phyloP scores from a whole-genome alignment of 2,113 vertebrate species.

The Egretta garzetta region DNA sequence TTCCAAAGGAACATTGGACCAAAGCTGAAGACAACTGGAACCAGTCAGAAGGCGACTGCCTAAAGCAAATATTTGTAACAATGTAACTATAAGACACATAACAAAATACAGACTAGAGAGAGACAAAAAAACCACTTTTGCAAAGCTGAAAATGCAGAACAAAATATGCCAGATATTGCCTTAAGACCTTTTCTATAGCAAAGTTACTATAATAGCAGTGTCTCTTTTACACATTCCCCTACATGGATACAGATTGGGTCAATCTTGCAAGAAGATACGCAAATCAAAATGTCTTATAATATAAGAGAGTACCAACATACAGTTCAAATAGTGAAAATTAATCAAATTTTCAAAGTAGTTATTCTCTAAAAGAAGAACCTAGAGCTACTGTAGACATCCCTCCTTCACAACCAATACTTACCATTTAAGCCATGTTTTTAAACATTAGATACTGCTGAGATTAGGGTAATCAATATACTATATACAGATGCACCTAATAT shows the following conservation, averaged over 20 bases:
- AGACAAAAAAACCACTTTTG: neutral
- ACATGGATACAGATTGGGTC: fast-evolving
- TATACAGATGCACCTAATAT: neutral
- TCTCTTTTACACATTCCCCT: neutral
- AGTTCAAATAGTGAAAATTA: neutral
- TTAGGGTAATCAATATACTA: neutral
- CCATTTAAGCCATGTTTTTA: neutral
- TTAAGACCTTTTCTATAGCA: neutral
- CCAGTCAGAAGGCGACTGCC: slow-evolving; percentile 90
- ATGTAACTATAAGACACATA: neutral
- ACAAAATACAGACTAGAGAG: fast-evolving
- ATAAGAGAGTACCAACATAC: neutral
- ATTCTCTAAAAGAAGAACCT: neutral
- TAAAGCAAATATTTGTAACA: slow-evolving; percentile 41
- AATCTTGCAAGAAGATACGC: neutral
- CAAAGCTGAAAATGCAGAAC: neutral
- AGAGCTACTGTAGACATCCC: neutral
- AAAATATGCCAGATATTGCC: neutral
- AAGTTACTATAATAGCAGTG: neutral
- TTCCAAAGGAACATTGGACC: slow-evolving; percentile 78
- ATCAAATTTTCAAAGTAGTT: neutral
- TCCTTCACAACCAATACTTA: neutral
- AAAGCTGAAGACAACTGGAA: slow-evolving; percentile 89
- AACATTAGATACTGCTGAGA: neutral
- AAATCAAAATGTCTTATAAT: no score